phyloP scores from a whole-genome alignment of 2,797 vertebrate species.

The Pseudomugil tenellus region DNA sequence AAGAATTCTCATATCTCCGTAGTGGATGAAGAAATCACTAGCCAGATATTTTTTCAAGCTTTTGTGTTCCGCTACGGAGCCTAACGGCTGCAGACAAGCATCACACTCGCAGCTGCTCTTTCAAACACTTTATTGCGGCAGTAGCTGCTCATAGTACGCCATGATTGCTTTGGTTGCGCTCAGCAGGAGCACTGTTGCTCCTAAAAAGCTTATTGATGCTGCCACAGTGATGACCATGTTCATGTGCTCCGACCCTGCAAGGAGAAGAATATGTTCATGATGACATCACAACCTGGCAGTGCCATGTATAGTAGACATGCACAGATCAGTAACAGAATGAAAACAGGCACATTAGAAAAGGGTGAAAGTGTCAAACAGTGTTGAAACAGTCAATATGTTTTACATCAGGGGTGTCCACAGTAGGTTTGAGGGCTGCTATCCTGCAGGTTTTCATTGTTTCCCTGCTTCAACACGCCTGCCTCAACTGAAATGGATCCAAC shows the following conservation, averaged over 20 bases:
- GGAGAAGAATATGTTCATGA: slow-evolving; percentile 3
- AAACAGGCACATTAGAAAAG: neutral
- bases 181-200: slow-evolving; percentile 50
- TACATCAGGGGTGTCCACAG: no score
- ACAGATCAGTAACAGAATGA: neutral
- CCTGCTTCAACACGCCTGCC: no score
- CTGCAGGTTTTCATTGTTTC: no score
- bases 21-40: no score
- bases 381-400: neutral
- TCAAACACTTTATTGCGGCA: slow-evolving; percentile 55
- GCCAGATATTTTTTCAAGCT: no score
- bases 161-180: slow-evolving; percentile 66
- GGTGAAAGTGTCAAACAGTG: neutral
- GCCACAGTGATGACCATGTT: slow-evolving; percentile 50
- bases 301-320: neutral
- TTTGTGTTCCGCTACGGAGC: neutral
- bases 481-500: no score
- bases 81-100: neutral
- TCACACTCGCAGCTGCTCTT: neutral
- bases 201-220: slow-evolving; percentile 60
- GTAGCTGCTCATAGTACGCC: slow-evolving; percentile 51
- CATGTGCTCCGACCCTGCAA: slow-evolving; percentile 61
- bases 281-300: neutral
- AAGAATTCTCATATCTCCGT: no score
- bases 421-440: no score